Evolutionary conservation across 1,140 invertebrate genomes (phyloP).

Genomic region (Drosophila insularis): DNA sequence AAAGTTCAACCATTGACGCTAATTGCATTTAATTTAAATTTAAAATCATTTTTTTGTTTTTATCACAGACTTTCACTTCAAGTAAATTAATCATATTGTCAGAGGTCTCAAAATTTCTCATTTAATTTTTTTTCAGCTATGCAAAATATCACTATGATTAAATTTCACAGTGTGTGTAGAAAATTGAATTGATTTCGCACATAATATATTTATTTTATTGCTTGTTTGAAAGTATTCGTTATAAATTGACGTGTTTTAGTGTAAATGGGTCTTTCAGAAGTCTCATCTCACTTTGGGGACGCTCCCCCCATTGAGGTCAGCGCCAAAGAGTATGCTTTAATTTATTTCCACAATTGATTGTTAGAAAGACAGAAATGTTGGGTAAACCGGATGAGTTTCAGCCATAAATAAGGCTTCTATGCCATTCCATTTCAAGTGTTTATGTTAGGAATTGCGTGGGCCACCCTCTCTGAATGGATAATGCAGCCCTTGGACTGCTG

Average conservation of each 20-base stretch:
- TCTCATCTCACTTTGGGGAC: constrained; percentile 31
- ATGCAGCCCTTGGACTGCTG: constrained; percentile 39
- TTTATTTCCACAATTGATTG: constrained; percentile 53
- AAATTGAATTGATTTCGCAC: neutral
- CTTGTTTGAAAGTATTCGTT: neutral
- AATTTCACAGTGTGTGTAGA: too few species aligned
- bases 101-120: too few species aligned
- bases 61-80: too few species aligned
- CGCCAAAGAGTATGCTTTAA: constrained; percentile 71
- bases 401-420: constrained; percentile 68
- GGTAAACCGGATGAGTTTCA: constrained; percentile 10
- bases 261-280: constrained; percentile 4
- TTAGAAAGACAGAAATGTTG: constrained; percentile 27
- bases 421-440: constrained; percentile 26
- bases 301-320: constrained; percentile 65
- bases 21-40: too few species aligned
- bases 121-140: too few species aligned
- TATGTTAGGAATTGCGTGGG: constrained; percentile 2
- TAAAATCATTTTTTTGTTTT: too few species aligned
- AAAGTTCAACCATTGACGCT: too few species aligned
- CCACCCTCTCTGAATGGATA: constrained; percentile 8
- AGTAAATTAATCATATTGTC: too few species aligned
- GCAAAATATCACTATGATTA: too few species aligned
- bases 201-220: neutral
- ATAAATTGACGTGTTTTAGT: neutral